These are phyloP conservation scores for Aethina tumida DNA, from an alignment of 1,140 invertebrate genomes.

Conservation along the genomic window DNA sequence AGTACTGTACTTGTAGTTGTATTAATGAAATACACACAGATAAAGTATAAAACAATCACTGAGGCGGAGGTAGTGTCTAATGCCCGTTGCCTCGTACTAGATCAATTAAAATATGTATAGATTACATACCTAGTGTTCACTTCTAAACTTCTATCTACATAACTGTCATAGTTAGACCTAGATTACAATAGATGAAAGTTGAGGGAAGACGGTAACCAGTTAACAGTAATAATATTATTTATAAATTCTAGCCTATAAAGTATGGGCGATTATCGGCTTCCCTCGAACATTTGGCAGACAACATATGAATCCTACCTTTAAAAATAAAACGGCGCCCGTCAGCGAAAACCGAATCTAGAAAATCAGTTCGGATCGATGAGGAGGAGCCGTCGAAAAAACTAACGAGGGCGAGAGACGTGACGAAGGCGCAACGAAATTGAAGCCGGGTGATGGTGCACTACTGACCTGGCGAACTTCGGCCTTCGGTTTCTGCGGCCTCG, in stretches of 20 bases:
- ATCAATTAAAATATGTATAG: too few species aligned
- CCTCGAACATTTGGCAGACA: constrained; percentile 32
- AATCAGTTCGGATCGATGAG: too few species aligned
- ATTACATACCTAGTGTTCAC: constrained; percentile 12
- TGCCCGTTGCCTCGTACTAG: too few species aligned
- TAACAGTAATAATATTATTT: constrained; percentile 6
- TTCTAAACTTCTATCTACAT: constrained; percentile 25
- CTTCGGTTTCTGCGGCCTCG: constrained; percentile 6
- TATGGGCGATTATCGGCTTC: constrained; percentile 19
- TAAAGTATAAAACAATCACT: constrained; percentile 26
- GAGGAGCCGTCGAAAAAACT: constrained; percentile 3
- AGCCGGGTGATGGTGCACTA: not conserved
- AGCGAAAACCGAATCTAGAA: too few species aligned
- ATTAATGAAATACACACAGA: constrained; percentile 24
- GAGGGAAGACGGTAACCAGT: constrained; percentile 27
- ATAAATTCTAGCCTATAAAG: constrained; percentile 1
- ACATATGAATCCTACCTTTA: constrained; percentile 25
- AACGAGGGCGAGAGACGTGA: not conserved
- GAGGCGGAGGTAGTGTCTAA: constrained; percentile 14
- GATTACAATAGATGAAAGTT: constrained; percentile 28
- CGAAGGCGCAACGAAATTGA: not conserved
- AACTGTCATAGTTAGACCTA: constrained; percentile 33
- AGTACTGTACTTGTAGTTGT: constrained; percentile 21
- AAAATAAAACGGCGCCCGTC: constrained; percentile 13
- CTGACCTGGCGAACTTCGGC: not conserved